Conservation (phyloP, 1,140 invertebrate species). For the Ephestia elutella region DNA sequence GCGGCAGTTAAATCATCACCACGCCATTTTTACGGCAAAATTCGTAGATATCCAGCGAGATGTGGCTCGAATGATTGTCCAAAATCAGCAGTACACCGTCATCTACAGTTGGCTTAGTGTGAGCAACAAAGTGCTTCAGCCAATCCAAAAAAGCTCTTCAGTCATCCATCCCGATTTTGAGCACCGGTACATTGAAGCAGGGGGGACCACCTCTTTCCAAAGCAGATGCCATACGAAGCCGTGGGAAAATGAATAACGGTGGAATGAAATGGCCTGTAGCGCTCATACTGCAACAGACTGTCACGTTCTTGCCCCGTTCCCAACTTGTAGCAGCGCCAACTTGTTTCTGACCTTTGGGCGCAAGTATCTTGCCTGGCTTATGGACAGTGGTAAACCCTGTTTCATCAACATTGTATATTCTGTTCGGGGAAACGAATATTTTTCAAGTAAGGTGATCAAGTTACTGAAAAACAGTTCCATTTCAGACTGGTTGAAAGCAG, state of each 20-base stretch:
- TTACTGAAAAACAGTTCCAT: slow-evolving; percentile 17
- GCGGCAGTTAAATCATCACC: too few species aligned
- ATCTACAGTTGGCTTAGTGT: too few species aligned
- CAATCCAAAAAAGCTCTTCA: too few species aligned
- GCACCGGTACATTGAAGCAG: too few species aligned
- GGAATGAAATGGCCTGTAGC: slow-evolving; percentile 19
- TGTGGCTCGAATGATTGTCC: too few species aligned
- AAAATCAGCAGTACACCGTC: too few species aligned
- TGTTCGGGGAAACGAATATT: slow-evolving; percentile 11
- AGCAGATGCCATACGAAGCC: too few species aligned
- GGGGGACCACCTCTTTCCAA: too few species aligned
- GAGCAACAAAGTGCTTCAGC: too few species aligned
- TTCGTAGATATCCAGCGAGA: too few species aligned
- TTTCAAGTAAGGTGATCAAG: not conserved
- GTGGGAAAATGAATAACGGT: slow-evolving; percentile 24
- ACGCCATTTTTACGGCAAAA: too few species aligned
- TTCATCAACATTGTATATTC: slow-evolving; percentile 19
- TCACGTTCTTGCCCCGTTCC: slow-evolving; percentile 22
- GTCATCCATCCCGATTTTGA: too few species aligned
- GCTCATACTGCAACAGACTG: slow-evolving; percentile 22
- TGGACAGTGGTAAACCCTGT: slow-evolving; percentile 15
- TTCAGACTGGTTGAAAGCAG: slow-evolving; percentile 20
- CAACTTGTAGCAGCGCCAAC: slow-evolving; percentile 19
- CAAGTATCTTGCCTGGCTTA: slow-evolving; percentile 18
- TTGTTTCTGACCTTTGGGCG: slow-evolving; percentile 16